Conservation (phyloP, 30 jellyfish, hydroid and myxozoan species). For the Rhopilema esculentum region DNA sequence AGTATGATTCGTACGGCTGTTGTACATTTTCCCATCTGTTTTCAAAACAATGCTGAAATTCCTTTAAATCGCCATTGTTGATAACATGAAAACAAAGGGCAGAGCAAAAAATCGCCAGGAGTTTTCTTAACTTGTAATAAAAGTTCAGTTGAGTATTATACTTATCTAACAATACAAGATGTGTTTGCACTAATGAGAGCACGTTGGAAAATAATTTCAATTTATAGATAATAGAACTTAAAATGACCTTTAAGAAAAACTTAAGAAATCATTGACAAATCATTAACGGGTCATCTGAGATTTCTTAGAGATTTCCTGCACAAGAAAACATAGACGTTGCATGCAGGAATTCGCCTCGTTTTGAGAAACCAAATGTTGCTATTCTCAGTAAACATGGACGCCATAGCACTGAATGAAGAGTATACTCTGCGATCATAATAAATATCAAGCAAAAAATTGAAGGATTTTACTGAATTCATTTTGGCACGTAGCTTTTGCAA, state of each 20-base stretch:
- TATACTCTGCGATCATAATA: too few relatives aligned
- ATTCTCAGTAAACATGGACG: too few relatives aligned
- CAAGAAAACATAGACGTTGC: too few relatives aligned
- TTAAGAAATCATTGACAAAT: background rate
- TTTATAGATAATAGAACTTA: background rate
- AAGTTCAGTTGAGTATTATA: background rate
- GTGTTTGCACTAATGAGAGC: background rate
- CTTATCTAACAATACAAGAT: background rate
- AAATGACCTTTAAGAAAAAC: background rate
- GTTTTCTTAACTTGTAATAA: background rate
- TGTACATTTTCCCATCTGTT: background rate
- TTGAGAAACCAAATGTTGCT: too few relatives aligned
- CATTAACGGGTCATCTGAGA: too few relatives aligned
- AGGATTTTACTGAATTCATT: too few relatives aligned
- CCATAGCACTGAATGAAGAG: too few relatives aligned
- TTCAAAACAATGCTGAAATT: background rate
- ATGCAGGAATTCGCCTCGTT: too few relatives aligned
- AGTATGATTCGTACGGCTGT: background rate
- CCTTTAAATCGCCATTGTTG: background rate
- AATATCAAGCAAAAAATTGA: too few relatives aligned
- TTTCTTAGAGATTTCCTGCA: too few relatives aligned
- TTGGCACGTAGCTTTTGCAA: too few relatives aligned
- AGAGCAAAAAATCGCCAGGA: background rate
- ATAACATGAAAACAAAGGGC: background rate
- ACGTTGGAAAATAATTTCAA: background rate